Percentiles rank a stretch among this genome's conserved stretches.
Conservation (phyloP, 2,113 vertebrate genomes). For the Thinocorus orbignyianus region DNA sequence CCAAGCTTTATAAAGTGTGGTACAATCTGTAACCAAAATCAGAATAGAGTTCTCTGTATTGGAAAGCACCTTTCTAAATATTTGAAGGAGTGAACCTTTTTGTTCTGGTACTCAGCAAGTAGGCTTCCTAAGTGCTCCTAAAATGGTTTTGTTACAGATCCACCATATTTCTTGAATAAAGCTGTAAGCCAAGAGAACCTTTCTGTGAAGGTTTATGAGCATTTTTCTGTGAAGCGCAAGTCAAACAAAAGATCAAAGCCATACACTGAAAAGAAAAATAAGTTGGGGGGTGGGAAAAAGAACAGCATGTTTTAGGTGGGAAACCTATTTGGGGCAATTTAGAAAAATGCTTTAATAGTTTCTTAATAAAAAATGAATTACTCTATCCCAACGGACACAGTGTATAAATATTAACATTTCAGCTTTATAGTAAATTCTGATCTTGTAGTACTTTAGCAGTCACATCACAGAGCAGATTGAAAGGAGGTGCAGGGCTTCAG, state of each 20-base stretch:
- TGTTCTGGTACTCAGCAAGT: conserved; percentile 22
- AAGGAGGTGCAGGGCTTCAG: not conserved
- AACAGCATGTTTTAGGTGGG: not conserved
- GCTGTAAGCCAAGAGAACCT: conserved; percentile 51
- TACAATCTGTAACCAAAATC: not conserved
- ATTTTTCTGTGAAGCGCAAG: conserved; percentile 58
- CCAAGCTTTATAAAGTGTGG: conserved; percentile 15
- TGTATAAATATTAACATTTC: conserved; percentile 53
- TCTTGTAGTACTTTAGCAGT: conserved; percentile 35
- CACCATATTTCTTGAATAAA: conserved; percentile 61
- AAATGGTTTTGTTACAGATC: conserved; percentile 57
- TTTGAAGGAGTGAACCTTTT: not conserved
- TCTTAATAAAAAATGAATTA: conserved; percentile 53
- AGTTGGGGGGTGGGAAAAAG: not conserved
- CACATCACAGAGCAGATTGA: conserved; percentile 2
- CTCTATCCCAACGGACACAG: not conserved
- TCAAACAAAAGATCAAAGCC: conserved; percentile 72
- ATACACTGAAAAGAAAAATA: conserved; percentile 20
- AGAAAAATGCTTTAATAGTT: conserved; percentile 32
- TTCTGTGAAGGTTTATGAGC: conserved; percentile 64
- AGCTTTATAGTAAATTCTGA: not conserved
- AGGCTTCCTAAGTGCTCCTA: conserved; percentile 58
- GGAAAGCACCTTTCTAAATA: conserved; percentile 43
- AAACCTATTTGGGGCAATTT: not conserved
- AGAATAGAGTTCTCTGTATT: not conserved